Base-by-base conservation (phyloP, 2,113 vertebrate genomes). In the Stegastes partitus region DNA sequence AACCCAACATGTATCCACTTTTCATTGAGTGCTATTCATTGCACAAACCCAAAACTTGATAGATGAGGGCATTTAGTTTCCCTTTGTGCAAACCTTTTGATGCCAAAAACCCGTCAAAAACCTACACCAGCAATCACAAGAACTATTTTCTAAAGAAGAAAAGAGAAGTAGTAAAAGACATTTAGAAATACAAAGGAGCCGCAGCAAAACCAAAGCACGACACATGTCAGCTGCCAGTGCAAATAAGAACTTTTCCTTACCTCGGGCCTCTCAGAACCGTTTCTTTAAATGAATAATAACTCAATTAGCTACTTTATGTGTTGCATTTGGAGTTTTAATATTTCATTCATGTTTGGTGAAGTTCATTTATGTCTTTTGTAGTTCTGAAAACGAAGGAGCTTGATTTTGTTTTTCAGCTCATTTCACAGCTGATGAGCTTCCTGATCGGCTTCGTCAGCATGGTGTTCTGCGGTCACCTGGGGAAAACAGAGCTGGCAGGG, bases 391-490 rank as follows among this genome's bases (percentile, higher is more conserved):
- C 0, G 8, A 59, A 49, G 3, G 47, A 59, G 22, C 47, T 19
- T 73, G 54, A 44, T 74, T 82, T 82, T 85, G 61, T 57, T 76
- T 77, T 58, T 65, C 22, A 97, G 97, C 93, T 96, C 64, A 83
- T 98, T 25, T 96, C 96, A n/a, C 96, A 98, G 86, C 37, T 96
- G 90, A 95, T 98, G 96, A 90, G 90, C 69, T 96, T 97, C 81
- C 73, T 97, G 81, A 96, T 97, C 88, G 90, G 91, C 0, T 95
- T 97, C 49, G 86, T 97, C 75, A 98, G 96, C 91, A 95, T 96
- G n/a, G 95, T 97, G 89, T 98, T 99, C 91, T 98, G 97, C 0
- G 96, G 97, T 50, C 97, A 96, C 88, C 83, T 98, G 91, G 97
- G 96, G 49, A 97, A 96, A 73, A 92, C 93, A 0, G 95, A 98